A percentile compares a stretch with the other conserved stretches of the same genome.
Conservation (phyloP, 2,797 vertebrate species). For the Ispidina lecontei region DNA sequence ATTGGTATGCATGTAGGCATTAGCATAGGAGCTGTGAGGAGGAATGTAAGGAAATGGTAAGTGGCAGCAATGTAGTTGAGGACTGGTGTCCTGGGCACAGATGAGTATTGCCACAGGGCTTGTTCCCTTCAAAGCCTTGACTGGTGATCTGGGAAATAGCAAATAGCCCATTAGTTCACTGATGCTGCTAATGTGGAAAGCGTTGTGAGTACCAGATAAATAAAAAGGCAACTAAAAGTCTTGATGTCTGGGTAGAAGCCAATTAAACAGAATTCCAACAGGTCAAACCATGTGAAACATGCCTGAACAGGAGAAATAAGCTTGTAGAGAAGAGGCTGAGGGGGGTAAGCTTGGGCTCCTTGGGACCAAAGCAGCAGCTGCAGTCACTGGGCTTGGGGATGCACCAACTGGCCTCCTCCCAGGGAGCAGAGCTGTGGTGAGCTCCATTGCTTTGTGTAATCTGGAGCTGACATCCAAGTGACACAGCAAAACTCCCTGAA, state of each 20-base stretch:
- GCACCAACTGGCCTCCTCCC: neutral
- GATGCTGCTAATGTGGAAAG: slow-evolving; percentile 33
- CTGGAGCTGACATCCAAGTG: neutral
- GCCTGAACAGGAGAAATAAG: neutral
- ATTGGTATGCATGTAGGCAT: neutral
- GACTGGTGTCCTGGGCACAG: neutral
- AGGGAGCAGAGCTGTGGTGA: neutral
- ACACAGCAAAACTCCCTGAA: neutral
- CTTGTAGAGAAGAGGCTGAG: neutral
- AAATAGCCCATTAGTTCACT: slow-evolving; percentile 27
- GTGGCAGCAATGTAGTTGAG: neutral
- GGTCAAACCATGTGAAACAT: neutral
- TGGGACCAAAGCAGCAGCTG: neutral
- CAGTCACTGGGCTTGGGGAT: accelerated
- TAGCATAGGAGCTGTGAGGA: neutral
- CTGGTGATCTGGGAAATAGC: neutral
- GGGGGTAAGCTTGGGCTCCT: neutral
- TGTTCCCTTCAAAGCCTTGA: neutral
- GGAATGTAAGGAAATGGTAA: neutral
- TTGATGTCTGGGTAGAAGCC: neutral
- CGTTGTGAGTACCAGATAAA: neutral
- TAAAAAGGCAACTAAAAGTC: neutral
- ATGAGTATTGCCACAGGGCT: neutral
- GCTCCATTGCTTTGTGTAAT: neutral
- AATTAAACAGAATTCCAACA: neutral